phyloP scores from a whole-genome alignment of 2,797 vertebrate genomes.

The Loris lydekkerianus region DNA sequence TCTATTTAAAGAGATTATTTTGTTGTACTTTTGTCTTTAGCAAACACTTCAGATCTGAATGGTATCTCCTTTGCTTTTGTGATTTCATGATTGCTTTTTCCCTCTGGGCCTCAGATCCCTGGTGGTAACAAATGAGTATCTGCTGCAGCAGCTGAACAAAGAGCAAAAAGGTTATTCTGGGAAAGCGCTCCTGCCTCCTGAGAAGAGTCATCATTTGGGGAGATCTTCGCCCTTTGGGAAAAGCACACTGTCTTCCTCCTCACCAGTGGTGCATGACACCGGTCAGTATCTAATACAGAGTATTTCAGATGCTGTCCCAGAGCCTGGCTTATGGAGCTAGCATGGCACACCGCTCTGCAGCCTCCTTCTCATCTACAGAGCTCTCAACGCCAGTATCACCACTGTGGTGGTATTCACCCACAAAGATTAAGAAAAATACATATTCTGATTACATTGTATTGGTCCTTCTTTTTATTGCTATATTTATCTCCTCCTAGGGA shows the following conservation, averaged over 20 bases:
- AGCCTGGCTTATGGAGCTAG: slow-evolving; percentile 76
- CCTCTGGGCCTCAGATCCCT: slow-evolving; percentile 45
- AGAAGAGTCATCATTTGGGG: slow-evolving; percentile 65
- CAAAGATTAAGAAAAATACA: slow-evolving; percentile 68
- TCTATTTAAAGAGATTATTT: slow-evolving; percentile 68
- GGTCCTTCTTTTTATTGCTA: slow-evolving; percentile 69
- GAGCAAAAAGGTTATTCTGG: slow-evolving; percentile 72
- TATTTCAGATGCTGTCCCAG: slow-evolving; percentile 67
- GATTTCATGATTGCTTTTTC: slow-evolving; percentile 58
- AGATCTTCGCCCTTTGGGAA: slow-evolving; percentile 50
- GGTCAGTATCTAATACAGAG: slow-evolving; percentile 81
- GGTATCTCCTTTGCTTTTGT: slow-evolving; percentile 54
- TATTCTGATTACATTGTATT: slow-evolving; percentile 65
- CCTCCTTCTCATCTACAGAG: background rate
- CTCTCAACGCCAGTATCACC: background rate
- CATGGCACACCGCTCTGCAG: background rate
- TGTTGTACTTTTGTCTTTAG: slow-evolving; percentile 65
- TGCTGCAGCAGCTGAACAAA: slow-evolving; percentile 77
- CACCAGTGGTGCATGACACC: slow-evolving; percentile 70
- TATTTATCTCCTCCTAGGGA: slow-evolving; percentile 38
- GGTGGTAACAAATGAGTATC: slow-evolving; percentile 74
- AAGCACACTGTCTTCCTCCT: slow-evolving; percentile 20
- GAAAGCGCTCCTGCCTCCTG: slow-evolving; percentile 71
- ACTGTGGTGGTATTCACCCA: slow-evolving; percentile 7
- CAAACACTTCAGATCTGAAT: slow-evolving; percentile 53